Evolutionary conservation across 2,888 invertebrate species (phyloP).

Genomic region (Tenthredo livida): DNA sequence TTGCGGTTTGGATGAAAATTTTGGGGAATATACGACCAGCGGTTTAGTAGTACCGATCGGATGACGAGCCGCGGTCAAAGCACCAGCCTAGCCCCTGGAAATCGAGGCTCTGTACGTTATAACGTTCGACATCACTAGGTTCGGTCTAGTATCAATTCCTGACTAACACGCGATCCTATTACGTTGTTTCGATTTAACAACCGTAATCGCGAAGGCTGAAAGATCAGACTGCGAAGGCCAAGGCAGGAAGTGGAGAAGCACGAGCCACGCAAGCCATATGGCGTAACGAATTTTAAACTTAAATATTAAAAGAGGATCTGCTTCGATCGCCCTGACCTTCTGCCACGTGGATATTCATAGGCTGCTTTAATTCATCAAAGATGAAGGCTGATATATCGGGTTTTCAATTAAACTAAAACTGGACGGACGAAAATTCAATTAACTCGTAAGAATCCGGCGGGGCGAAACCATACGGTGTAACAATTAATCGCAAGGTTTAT

Average conservation of each 20-base stretch:
- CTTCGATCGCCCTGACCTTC: background rate
- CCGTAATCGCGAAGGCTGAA: slow-evolving; percentile 19
- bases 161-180: slow-evolving; percentile 30
- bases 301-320: background rate
- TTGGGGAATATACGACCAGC: background rate
- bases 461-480: background rate
- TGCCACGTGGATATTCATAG: background rate
- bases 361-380: background rate
- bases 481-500: slow-evolving; percentile 1
- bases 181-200: slow-evolving; percentile 46
- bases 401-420: background rate
- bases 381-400: background rate
- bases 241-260: slow-evolving; percentile 42
- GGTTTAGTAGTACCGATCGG: background rate
- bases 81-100: background rate
- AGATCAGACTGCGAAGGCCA: slow-evolving; percentile 26
- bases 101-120: background rate
- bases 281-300: slow-evolving; percentile 41
- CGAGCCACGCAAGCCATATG: slow-evolving; percentile 44
- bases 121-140: background rate
- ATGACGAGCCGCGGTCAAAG: slow-evolving; percentile 1
- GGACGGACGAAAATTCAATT: background rate
- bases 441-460: background rate
- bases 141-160: slow-evolving; percentile 19
- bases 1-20: background rate